Percentiles rank a stretch among this genome's conserved stretches.
Evolutionary conservation across 1,140 invertebrate genomes (phyloP).

Genomic region (Hylyphantes graminicola): DNA sequence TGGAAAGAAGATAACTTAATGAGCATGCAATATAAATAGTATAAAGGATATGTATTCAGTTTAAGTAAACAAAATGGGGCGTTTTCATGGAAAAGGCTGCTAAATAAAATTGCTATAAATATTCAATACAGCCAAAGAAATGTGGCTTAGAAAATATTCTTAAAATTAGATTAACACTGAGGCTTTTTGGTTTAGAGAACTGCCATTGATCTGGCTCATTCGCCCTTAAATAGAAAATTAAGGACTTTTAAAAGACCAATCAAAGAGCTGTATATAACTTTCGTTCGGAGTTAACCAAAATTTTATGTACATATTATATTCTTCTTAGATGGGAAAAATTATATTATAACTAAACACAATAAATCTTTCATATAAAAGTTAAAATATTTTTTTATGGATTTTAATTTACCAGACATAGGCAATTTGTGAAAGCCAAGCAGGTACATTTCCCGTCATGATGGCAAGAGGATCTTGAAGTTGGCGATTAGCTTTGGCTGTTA

Average conservation of each 20-base stretch:
- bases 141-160: too few relatives aligned
- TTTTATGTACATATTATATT: too few relatives aligned
- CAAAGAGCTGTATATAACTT: too few relatives aligned
- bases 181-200: too few relatives aligned
- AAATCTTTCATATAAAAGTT: background rate
- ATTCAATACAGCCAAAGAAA: too few relatives aligned
- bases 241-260: conserved; percentile 1
- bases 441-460: conserved; percentile 97
- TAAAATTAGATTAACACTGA: too few relatives aligned
- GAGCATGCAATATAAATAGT: background rate
- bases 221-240: background rate
- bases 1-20: conserved; percentile 64
- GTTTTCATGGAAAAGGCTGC: too few relatives aligned
- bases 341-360: background rate
- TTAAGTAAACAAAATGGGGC: too few relatives aligned
- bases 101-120: too few relatives aligned
- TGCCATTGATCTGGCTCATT: too few relatives aligned
- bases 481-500: conserved; percentile 93
- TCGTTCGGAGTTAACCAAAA: too few relatives aligned
- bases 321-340: background rate
- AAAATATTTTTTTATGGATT: background rate
- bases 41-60: background rate
- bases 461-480: conserved; percentile 97
- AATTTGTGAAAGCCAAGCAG: conserved; percentile 94
- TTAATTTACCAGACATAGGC: conserved; percentile 82